These are phyloP conservation scores for Seira sanloemensis DNA, from an alignment of 2,888 invertebrate species.

Conservation along the genomic window DNA sequence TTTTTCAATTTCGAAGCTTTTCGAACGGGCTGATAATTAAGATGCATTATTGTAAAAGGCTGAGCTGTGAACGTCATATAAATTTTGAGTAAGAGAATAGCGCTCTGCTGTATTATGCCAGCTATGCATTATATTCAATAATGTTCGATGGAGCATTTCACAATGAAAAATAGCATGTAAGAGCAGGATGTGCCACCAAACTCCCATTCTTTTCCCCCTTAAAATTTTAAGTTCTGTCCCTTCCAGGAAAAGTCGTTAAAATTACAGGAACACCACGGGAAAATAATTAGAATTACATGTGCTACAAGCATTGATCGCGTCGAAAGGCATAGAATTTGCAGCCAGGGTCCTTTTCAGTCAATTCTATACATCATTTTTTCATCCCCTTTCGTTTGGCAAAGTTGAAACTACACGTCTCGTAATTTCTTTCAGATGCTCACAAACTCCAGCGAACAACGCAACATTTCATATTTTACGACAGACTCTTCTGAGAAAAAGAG, in stretches of 20 bases:
- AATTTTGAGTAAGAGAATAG: too few relatives aligned
- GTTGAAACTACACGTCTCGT: background rate
- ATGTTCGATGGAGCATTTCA: too few relatives aligned
- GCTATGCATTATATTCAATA: too few relatives aligned
- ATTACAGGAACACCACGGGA: background rate
- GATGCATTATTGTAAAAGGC: too few relatives aligned
- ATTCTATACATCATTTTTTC: too few relatives aligned
- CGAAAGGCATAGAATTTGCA: too few relatives aligned
- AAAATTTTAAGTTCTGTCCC: constrained; percentile 14
- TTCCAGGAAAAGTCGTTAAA: constrained; percentile 31
- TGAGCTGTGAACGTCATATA: background rate
- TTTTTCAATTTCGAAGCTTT: constrained; percentile 24
- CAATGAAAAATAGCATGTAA: constrained; percentile 19
- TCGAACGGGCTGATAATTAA: too few relatives aligned
- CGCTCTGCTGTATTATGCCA: too few relatives aligned
- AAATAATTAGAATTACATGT: constrained; percentile 23
- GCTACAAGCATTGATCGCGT: background rate
- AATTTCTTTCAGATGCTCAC: background rate
- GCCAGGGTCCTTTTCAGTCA: too few relatives aligned
- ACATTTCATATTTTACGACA: too few relatives aligned
- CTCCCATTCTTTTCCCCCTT: constrained; percentile 2
- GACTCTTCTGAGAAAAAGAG: too few relatives aligned
- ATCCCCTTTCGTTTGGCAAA: too few relatives aligned
- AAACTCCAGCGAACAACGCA: background rate
- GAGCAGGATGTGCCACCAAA: constrained; percentile 13